Evolutionary conservation across 64 coral and sea anemone species (phyloP), one percentile per base, ranked within the genome.

Genomic region (Orbicella faveolata): DNA sequence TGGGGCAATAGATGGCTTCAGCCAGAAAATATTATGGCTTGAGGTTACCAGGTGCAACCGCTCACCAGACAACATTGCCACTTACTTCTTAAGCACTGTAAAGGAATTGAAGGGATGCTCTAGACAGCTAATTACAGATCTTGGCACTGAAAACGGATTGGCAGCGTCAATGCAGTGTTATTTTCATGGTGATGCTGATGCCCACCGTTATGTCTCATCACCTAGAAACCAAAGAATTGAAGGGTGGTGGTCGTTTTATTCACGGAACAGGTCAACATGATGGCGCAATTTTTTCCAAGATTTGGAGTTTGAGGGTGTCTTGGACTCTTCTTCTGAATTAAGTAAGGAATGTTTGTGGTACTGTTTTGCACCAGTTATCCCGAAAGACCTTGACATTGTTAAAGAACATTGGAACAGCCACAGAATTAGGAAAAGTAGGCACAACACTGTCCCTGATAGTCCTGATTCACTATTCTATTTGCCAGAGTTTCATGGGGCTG

Each of bases 401-500:
- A 94, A 61, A 81, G 93, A 94, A 41, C 93, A 90, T 41, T 94
- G 93, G 93, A 94, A 90, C 75, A 87, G 61, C 55, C 93, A 94
- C 89, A 76, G 75, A 73, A 87, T 90, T 41, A 59, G 93, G 18
- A 87, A 61, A 41, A 87, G 81, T 52, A 87, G 82, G 77, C 83
- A 87, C 73, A 79, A 88, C 39, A 90, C 93, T 52, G 83, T 94
- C 34, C 34, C 81, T 80, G 88, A 88, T 35, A 66, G 84, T 61
- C 89, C 88, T 69, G 93, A 94, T 90, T 79, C 87, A 52, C 86
- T 94, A 21, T 94, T 75, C 53, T 86, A 78, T 37, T 84, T 90
- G 25, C 81, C 88, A 39, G 88, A 94, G 76, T 78, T 88, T 74
- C 87, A 94, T 90, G 83, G 93, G 69, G 88, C 84, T 86, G 76